phyloP scores from a whole-genome alignment of 2,888 invertebrate genomes.

The Siphlonurus alternatus region DNA sequence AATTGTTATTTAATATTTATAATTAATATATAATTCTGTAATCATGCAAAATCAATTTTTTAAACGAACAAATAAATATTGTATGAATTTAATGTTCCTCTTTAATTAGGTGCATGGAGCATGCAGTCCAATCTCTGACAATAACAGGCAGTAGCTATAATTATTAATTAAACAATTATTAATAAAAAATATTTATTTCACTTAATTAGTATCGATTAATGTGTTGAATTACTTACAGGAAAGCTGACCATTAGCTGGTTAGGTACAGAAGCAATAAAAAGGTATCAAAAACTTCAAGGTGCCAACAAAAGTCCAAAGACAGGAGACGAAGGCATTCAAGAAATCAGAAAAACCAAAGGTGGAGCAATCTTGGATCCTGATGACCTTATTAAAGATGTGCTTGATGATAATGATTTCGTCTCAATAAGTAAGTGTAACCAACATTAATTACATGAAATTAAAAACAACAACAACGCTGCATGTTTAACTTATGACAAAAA shows the following conservation, averaged over 20 bases:
- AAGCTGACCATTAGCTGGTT: conserved; percentile 31
- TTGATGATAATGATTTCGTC: conserved; percentile 42
- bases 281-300: conserved; percentile 27
- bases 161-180: too few relatives aligned
- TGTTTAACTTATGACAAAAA: conserved; percentile 2
- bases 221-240: conserved; percentile 18
- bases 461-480: not conserved
- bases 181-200: conserved; percentile 5
- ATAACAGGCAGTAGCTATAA: too few relatives aligned
- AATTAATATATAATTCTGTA: not conserved
- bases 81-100: not conserved
- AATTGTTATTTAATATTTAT: too few relatives aligned
- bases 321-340: conserved; percentile 24
- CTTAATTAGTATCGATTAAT: not conserved
- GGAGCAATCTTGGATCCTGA: conserved; percentile 38
- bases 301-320: conserved; percentile 14
- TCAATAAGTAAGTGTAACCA: conserved; percentile 37
- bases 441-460: not conserved
- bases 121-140: too few relatives aligned
- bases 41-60: not conserved
- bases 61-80: not conserved
- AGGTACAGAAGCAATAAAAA: conserved; percentile 31
- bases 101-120: too few relatives aligned
- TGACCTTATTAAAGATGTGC: conserved; percentile 32
- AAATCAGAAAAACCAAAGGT: conserved; percentile 37